Evolutionary conservation across 2,113 vertebrate species (phyloP), one percentile per base, ranked within the genome.

Genomic region (Monopterus albus): DNA sequence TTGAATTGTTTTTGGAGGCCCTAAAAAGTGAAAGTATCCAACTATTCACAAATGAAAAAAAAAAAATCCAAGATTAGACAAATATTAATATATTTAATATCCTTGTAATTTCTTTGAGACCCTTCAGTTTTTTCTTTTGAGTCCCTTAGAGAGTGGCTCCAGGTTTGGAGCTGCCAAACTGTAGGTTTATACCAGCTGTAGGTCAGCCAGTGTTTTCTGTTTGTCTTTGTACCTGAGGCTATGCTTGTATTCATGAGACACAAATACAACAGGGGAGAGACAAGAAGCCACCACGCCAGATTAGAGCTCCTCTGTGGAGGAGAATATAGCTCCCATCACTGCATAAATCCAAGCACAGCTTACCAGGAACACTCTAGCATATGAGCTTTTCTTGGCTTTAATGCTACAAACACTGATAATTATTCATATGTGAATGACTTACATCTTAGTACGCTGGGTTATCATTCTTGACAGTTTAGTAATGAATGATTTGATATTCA

Each of bases 311-410:
- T 62, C 18, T 43, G 31, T 67, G 10, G 52, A 53, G 45, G 52
- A 5, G 73, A 77, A 84, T 81, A 84, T 82, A 81, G 70, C 49
- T 39, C 14, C 29, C 68, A 49, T 33, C 58, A 55, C 56, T 73
- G 47, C 63, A 21, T 67, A 70, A 87, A 11, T 26, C 61, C 23
- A 76, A 29, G 55, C 74, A 68, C 55, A 78, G 46, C 61, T 65
- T 79, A 69, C 58, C 23, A 21, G 60, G 53, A 72, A 67, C 17
- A n/a, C 28, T 15, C n/a, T 26, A 33, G 40, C 2, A 14, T 26
- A 2, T 56, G 21, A 38, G 14, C 17, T 25, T 62, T 15, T 25
- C 1, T 13, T 5, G 2, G 15, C 7, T n/a, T 51, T 51, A 14
- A 47, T 25, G 42, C 21, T 18, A 21, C n/a, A 21, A 20, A 20